phyloP scores from a whole-genome alignment of 2,113 vertebrate species.

The Seriola rivoliana region DNA sequence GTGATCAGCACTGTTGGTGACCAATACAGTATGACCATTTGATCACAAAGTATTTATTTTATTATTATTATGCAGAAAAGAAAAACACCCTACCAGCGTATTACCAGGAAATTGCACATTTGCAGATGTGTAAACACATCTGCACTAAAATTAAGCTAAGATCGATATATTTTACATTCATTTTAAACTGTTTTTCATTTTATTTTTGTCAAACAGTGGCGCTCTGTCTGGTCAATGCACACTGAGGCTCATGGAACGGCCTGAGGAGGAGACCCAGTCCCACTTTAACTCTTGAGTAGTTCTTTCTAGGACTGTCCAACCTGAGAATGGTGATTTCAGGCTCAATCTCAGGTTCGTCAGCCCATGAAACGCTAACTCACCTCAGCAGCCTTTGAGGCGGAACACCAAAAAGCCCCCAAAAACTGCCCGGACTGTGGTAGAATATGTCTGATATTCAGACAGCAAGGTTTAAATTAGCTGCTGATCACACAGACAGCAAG shows the following conservation, averaged over 20 bases:
- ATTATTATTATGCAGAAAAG: neutral
- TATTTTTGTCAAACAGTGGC: slow-evolving; percentile 26
- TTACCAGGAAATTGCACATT: neutral
- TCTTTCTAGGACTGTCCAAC: slow-evolving; percentile 94
- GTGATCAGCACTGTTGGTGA: neutral
- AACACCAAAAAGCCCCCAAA: neutral
- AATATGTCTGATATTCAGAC: neutral
- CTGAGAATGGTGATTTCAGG: slow-evolving; percentile 92
- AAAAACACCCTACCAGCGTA: neutral
- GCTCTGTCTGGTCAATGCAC: neutral
- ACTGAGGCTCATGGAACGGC: neutral
- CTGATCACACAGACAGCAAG: neutral
- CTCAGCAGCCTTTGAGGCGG: slow-evolving; percentile 42
- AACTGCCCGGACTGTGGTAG: neutral
- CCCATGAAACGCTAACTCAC: slow-evolving; percentile 88
- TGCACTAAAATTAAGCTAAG: neutral
- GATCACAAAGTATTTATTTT: neutral
- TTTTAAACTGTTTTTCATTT: neutral
- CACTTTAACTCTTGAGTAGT: slow-evolving; percentile 73
- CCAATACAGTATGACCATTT: neutral
- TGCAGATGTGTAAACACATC: neutral
- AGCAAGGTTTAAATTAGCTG: neutral
- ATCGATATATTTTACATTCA: too few species aligned
- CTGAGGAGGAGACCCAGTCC: neutral
- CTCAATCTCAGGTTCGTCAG: slow-evolving; percentile 99